phyloP scores from a whole-genome alignment of 2,888 invertebrate species.

The Pharmacophagus antenor region DNA sequence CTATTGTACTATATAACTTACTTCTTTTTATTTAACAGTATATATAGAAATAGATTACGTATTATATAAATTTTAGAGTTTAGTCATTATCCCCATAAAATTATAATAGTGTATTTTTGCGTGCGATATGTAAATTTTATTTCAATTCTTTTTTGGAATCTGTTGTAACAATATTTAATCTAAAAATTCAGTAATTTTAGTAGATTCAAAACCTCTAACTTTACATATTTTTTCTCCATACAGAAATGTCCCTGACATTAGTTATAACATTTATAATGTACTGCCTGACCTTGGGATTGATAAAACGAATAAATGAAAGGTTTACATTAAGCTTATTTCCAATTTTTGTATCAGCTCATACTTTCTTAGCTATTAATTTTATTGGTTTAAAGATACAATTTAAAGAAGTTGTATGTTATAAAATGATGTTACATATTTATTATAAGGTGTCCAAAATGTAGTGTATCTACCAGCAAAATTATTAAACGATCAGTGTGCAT shows the following conservation, averaged over 20 bases:
- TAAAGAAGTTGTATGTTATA: too few relatives aligned
- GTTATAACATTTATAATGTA: slow-evolving; percentile 7
- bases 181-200: neutral
- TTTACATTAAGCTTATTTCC: neutral
- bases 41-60: too few relatives aligned
- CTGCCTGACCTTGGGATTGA: neutral
- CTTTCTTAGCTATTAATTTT: neutral
- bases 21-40: too few relatives aligned
- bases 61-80: too few relatives aligned
- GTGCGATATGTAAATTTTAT: too few relatives aligned
- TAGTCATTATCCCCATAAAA: too few relatives aligned
- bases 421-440: too few relatives aligned
- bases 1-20: too few relatives aligned
- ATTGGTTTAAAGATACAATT: too few relatives aligned
- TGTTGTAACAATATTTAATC: neutral
- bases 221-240: neutral
- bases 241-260: slow-evolving; percentile 11
- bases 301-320: neutral
- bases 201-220: neutral
- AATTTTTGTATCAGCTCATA: neutral
- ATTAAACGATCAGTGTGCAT: neutral
- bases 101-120: too few relatives aligned
- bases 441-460: too few relatives aligned
- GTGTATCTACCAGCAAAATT: neutral
- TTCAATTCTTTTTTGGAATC: too few relatives aligned